Base-by-base conservation (phyloP, 2,797 vertebrate genomes). In the Galago senegalensis region DNA sequence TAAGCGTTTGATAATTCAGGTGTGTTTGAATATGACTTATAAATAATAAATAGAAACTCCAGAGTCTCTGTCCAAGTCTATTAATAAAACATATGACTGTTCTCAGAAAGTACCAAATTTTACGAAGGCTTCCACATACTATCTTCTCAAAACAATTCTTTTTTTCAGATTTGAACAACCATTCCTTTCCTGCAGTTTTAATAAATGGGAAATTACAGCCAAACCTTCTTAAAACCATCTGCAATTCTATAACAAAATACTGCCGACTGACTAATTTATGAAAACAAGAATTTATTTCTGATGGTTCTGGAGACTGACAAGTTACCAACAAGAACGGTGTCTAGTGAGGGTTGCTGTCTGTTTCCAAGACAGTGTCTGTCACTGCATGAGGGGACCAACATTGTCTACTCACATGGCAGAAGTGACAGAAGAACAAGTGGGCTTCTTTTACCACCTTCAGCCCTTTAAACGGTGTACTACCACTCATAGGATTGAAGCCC, bases 21-120 rank as follows among this genome's bases (percentile, higher is more conserved):
- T 84, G 34, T 84, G 70, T 89, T 84, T 90, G 40, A 91, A 40
- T 80, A 73, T 89, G 34, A 40, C 60, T 87, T 72, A 81, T 93
- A 84, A 95, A 97, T 95, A 95, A 95, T 89, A 94, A 89, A 89
- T 88, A 81, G 37, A 58, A 70, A 79, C 8, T 56, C 56, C 25
- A 40, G 58, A 70, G 53, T 95, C 29, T 84, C 92, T 81, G 46
- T 87, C 92, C 80, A 87, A 23, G 91, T 94, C 72, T 92, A 81
- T 94, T 90, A 93, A 96, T 95, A 96, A 95, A 95, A 95, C 70
- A 81, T 34, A 81, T 31, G 46, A 43, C 17, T 77, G n/a, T 73
- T 90, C 65, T 89, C 87, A 96, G 84, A 49, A 93, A 94, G 76
- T 27, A 63, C 46, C 16, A 94, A 23, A 67, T 89, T 94, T 87